A percentile compares a stretch with the other conserved stretches of the same genome.
Evolutionary conservation across 2,888 invertebrate species (phyloP).

Genomic region (Xestia sexstrigata): DNA sequence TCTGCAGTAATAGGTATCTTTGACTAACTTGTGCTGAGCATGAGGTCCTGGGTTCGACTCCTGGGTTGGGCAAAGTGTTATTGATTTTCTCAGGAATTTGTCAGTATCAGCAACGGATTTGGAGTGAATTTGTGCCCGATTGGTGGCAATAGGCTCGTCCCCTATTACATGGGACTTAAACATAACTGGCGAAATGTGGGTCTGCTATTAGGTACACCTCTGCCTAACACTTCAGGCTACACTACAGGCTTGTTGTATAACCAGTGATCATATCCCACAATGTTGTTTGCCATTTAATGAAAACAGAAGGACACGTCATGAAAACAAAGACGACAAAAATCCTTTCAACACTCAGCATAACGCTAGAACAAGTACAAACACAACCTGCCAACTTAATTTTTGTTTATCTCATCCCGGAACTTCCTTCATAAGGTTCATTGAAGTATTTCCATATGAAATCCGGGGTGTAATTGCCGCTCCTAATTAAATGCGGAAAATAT

Average conservation of each 20-base stretch:
- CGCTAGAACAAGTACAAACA: neutral
- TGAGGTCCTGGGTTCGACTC: no score
- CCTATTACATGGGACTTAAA: neutral
- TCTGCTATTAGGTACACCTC: no score
- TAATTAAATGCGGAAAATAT: slow-evolving; percentile 65
- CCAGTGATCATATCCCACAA: neutral
- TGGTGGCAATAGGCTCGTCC: no score
- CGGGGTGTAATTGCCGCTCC: slow-evolving; percentile 50
- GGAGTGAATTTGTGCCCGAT: no score
- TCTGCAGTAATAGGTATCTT: neutral
- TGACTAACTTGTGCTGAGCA: neutral
- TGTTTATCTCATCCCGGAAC: slow-evolving; percentile 5
- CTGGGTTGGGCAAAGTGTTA: no score
- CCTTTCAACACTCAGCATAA: neutral
- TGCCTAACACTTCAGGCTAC: no score
- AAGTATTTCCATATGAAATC: slow-evolving; percentile 62
- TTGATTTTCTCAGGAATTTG: no score
- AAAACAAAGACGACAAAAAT: neutral
- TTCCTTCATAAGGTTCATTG: slow-evolving; percentile 37
- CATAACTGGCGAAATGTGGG: no score
- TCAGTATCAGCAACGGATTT: no score
- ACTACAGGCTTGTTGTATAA: no score
- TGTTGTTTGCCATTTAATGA: neutral
- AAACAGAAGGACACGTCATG: neutral
- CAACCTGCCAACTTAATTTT: slow-evolving; percentile 5